Evolutionary conservation across 2,113 vertebrate species (phyloP).

Genomic region (Acinonyx jubatus): DNA sequence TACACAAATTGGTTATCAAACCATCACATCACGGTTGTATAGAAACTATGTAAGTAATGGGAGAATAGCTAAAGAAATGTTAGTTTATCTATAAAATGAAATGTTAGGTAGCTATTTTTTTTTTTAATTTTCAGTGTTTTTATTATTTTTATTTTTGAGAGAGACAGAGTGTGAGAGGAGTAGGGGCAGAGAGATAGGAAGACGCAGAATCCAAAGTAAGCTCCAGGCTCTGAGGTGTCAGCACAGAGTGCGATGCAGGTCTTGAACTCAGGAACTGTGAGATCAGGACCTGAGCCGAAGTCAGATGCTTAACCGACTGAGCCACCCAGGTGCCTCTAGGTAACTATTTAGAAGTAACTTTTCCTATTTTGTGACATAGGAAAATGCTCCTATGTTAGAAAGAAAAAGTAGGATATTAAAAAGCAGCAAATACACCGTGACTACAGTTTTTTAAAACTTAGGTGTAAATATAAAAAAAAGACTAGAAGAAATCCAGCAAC

Average conservation of each 20-base stretch:
- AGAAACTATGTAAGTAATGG: not conserved
- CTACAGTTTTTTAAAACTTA: not conserved
- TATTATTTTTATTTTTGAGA: no score
- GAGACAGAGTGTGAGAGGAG: no score
- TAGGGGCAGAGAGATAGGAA: no score
- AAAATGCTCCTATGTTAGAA: conserved; percentile 33
- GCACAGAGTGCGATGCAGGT: no score
- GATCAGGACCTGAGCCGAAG: no score
- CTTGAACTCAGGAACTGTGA: no score
- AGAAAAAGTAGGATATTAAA: conserved; percentile 6
- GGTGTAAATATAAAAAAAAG: not conserved
- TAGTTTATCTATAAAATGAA: not conserved
- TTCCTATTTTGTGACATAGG: not conserved
- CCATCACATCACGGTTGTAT: not conserved
- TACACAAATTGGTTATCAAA: not conserved
- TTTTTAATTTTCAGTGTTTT: not conserved
- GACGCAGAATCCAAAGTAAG: no score
- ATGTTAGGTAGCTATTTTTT: not conserved
- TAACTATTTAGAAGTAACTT: conserved; percentile 34
- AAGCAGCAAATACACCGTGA: not conserved
- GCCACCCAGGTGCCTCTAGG: not conserved
- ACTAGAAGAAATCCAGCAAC: conserved; percentile 18
- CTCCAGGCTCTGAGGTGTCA: no score
- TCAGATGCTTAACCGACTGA: no score
- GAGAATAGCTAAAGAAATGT: not conserved